Conservation (phyloP, 2,888 invertebrate species). For the Kuschelorhynchus macadamiae region DNA sequence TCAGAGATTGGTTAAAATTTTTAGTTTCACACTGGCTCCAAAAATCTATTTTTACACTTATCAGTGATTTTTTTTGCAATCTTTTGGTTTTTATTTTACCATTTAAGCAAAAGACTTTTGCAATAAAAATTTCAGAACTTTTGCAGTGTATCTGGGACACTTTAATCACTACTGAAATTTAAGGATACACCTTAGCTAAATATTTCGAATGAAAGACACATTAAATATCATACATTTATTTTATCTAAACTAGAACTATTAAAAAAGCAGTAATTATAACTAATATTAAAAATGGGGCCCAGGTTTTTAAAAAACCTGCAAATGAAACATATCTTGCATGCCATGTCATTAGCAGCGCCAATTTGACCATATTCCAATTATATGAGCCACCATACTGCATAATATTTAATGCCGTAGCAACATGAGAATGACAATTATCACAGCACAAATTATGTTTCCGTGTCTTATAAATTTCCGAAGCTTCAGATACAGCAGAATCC, state of each 20-base stretch:
- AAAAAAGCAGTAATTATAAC: conserved; percentile 58
- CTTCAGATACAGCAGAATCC: conserved; percentile 91
- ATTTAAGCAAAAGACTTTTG: no score
- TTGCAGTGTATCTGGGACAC: no score
- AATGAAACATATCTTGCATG: conserved; percentile 86
- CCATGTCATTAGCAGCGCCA: conserved; percentile 84
- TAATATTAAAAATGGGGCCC: conserved; percentile 81
- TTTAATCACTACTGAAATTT: no score
- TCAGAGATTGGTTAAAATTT: no score
- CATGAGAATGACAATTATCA: conserved; percentile 99
- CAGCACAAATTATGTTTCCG: conserved; percentile 96
- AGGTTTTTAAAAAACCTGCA: conserved; percentile 82
- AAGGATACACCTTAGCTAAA: no score
- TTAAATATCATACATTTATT: not conserved
- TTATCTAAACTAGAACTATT: conserved; percentile 8
- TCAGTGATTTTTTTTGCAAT: no score
- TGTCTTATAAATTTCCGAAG: conserved; percentile 94
- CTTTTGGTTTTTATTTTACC: no score
- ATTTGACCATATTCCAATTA: conserved; percentile 94
- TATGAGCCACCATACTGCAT: conserved; percentile 88
- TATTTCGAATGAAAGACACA: no score
- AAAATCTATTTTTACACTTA: no score
- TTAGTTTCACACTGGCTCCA: no score
- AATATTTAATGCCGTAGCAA: conserved; percentile 90
- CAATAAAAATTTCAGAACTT: no score